Evolutionary conservation across 2,113 vertebrate genomes (phyloP).

Genomic region (Podarcis cretensis): DNA sequence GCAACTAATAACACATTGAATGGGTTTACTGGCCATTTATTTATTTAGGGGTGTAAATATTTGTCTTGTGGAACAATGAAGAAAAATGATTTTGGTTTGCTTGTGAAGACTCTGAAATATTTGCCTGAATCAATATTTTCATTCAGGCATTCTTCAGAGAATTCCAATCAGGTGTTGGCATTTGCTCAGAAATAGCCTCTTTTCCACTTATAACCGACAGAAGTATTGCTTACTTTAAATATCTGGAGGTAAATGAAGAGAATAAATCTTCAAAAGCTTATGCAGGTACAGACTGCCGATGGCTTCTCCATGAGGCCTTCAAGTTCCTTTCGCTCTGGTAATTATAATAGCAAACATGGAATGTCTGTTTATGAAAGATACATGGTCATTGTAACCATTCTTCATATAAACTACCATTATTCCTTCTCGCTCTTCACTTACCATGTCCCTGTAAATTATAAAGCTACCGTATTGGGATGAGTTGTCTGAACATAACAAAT

Average conservation of each 20-base stretch:
- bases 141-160: conserved; percentile 10
- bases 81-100: background rate
- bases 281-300: conserved; percentile 11
- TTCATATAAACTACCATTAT: conserved; percentile 33
- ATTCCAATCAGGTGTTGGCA: background rate
- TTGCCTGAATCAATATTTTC: conserved; percentile 22
- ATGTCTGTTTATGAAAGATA: conserved; percentile 25
- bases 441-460: conserved; percentile 9
- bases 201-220: background rate
- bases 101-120: background rate
- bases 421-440: background rate
- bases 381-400: background rate
- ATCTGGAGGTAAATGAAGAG: conserved; percentile 25
- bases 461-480: background rate
- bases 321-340: background rate
- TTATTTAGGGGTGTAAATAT: background rate
- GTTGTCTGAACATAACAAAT: background rate
- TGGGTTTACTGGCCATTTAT: background rate
- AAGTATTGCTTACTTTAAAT: conserved; percentile 12
- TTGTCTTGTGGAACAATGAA: background rate
- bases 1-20: background rate
- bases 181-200: background rate
- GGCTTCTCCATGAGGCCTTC: conserved; percentile 4
- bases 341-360: conserved; percentile 15
- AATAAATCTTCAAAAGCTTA: background rate